These are phyloP conservation scores for Timandra comae DNA, from an alignment of 2,888 invertebrate genomes.

Conservation along the genomic window DNA sequence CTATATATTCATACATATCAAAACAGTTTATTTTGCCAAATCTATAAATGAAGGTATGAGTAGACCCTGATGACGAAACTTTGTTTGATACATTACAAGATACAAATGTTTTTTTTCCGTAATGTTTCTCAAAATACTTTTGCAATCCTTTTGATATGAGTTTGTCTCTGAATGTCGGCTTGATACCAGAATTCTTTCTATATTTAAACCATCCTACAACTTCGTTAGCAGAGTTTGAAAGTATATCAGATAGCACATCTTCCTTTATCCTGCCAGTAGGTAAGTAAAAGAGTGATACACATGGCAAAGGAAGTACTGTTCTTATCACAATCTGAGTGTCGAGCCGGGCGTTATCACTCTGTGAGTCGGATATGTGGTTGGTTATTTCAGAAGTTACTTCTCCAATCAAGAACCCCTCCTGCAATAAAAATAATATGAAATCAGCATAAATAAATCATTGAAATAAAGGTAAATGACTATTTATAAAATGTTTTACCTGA, in stretches of 20 bases:
- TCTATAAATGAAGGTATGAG: slow-evolving; percentile 79
- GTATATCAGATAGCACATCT: slow-evolving; percentile 68
- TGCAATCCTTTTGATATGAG: slow-evolving; percentile 79
- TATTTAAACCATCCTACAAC: slow-evolving; percentile 84
- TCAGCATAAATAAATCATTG: not conserved
- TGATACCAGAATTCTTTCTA: slow-evolving; percentile 69
- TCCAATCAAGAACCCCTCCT: slow-evolving; percentile 81
- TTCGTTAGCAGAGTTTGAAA: slow-evolving; percentile 71
- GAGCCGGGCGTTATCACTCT: slow-evolving; percentile 78
- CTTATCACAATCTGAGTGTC: slow-evolving; percentile 79
- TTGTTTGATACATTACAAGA: slow-evolving; percentile 78
- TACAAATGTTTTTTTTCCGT: slow-evolving; percentile 77
- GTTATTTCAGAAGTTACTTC: slow-evolving; percentile 79
- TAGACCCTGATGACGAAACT: slow-evolving; percentile 68
- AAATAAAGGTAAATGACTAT: not conserved
- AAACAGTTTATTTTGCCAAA: slow-evolving; percentile 78
- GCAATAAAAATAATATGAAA: slow-evolving; percentile 11
- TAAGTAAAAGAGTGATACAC: slow-evolving; percentile 75
- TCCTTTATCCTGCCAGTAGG: slow-evolving; percentile 76
- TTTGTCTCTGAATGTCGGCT: slow-evolving; percentile 79
- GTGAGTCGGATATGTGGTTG: slow-evolving; percentile 82
- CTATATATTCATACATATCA: slow-evolving; percentile 71
- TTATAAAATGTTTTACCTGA: slow-evolving; percentile 62
- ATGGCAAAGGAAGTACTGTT: slow-evolving; percentile 77
- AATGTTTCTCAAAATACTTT: slow-evolving; percentile 71